These are phyloP conservation scores for Coccyzus lansbergi DNA, from an alignment of 2,797 vertebrate species.

Conservation along the genomic window DNA sequence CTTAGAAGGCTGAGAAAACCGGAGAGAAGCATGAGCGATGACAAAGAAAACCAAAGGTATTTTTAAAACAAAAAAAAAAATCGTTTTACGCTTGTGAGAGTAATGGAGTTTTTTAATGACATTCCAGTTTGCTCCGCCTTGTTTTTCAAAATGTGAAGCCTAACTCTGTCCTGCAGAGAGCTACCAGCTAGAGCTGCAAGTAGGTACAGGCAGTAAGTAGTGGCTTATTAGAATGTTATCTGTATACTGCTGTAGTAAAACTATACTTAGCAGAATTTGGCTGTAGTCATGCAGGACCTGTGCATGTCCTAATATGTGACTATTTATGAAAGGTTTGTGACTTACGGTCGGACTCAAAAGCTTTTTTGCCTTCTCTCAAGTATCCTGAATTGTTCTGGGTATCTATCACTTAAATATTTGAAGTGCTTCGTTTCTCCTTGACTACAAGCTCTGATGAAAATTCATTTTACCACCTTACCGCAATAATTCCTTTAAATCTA, in stretches of 20 bases:
- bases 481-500: not conserved
- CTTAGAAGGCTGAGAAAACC: constrained; percentile 69
- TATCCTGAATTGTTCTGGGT: not conserved
- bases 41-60: constrained; percentile 76
- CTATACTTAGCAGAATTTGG: not conserved
- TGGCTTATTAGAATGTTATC: not conserved
- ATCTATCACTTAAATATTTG: not conserved
- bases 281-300: not conserved
- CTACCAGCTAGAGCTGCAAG: not conserved
- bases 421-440: not conserved
- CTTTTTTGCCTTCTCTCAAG: not conserved
- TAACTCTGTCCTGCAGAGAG: not conserved
- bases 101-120: not conserved
- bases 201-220: too few relatives aligned
- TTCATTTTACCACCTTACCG: not conserved
- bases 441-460: not conserved
- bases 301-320: not conserved
- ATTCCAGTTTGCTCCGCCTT: not conserved
- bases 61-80: not conserved
- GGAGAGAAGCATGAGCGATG: constrained; percentile 75
- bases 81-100: not conserved
- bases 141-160: not conserved
- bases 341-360: not conserved
- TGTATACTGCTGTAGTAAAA: not conserved
- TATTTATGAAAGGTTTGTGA: not conserved